phyloP scores from a whole-genome alignment of 2,888 invertebrate genomes.

The Panzeria rudis region DNA sequence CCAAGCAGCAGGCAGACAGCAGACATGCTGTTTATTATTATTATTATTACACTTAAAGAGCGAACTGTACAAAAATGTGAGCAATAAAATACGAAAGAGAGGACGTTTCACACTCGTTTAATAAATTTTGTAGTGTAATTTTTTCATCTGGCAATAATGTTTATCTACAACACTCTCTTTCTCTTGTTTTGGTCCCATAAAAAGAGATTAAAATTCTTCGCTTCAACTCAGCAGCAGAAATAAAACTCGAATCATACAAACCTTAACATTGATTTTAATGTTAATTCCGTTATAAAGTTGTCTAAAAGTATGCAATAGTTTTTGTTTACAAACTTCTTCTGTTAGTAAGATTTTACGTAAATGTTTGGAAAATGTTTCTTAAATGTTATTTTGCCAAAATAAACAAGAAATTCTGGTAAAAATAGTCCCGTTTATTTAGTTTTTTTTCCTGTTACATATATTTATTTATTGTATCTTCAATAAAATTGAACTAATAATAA shows the following conservation, averaged over 20 bases:
- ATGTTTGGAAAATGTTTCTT: no score
- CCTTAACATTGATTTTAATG: no score
- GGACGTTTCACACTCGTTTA: neutral
- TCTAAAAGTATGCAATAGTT: slow-evolving; percentile 44
- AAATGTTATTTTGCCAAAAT: no score
- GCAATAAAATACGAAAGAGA: slow-evolving; percentile 14
- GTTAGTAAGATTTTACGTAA: neutral
- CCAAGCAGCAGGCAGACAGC: slow-evolving; percentile 26
- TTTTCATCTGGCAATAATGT: slow-evolving; percentile 26
- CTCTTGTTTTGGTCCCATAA: slow-evolving; percentile 30
- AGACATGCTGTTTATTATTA: slow-evolving; percentile 36
- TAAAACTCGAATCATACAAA: no score
- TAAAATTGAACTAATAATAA: no score
- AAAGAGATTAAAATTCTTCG: slow-evolving; percentile 10
- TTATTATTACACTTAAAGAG: slow-evolving; percentile 46
- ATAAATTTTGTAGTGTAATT: neutral
- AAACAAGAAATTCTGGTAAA: no score
- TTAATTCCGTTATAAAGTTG: neutral
- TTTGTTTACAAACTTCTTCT: neutral
- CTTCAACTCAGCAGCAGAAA: neutral
- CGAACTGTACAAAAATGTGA: neutral
- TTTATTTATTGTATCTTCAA: no score
- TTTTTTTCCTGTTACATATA: no score
- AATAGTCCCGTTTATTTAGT: no score
- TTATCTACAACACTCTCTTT: neutral